Evolutionary conservation across 2,113 vertebrate species (phyloP).

Genomic region (Semicossyphus pulcher): DNA sequence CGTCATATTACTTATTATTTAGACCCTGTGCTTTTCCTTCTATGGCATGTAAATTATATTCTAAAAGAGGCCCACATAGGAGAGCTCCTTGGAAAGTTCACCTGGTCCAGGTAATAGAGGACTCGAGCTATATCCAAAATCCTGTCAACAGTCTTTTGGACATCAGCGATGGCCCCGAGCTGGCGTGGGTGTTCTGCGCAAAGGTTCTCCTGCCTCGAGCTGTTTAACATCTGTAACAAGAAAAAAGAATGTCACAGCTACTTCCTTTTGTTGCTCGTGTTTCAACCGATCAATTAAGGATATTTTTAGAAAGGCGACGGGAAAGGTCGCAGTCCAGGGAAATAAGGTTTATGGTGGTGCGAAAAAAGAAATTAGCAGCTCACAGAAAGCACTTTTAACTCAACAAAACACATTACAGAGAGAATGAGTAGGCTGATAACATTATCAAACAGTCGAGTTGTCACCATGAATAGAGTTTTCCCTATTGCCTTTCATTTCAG

Average conservation of each 20-base stretch:
- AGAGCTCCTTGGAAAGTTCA: constrained; percentile 58
- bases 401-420: not conserved
- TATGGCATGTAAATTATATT: too few relatives aligned
- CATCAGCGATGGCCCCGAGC: constrained; percentile 77
- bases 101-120: constrained; percentile 94
- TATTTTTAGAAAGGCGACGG: not conserved
- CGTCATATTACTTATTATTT: too few relatives aligned
- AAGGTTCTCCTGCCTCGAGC: constrained; percentile 85
- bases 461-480: too few relatives aligned
- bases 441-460: not conserved
- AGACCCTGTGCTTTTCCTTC: too few relatives aligned
- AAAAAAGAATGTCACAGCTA: not conserved
- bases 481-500: not conserved
- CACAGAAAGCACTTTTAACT: not conserved
- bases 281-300: constrained; percentile 2
- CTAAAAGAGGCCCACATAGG: too few relatives aligned
- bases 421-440: not conserved
- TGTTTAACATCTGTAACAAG: constrained; percentile 81
- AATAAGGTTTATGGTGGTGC: not conserved
- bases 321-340: not conserved
- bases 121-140: constrained; percentile 90
- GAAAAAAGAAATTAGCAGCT: constrained; percentile 4
- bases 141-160: constrained; percentile 84
- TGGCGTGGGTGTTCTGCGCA: constrained; percentile 84
- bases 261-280: not conserved